Base-by-base conservation (phyloP, 2,888 invertebrate species). In the Orthonychiurus folsomi region DNA sequence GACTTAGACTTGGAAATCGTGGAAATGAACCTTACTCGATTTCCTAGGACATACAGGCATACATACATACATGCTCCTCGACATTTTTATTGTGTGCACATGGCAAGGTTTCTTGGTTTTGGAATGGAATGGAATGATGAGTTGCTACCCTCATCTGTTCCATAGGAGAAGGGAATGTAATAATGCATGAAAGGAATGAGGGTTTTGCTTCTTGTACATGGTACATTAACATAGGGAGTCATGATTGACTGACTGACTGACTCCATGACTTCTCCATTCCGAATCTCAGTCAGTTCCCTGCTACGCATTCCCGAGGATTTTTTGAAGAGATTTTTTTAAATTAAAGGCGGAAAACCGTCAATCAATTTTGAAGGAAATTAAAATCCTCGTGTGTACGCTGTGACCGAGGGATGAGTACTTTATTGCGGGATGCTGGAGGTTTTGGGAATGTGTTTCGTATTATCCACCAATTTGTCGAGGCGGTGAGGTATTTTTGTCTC, bases 21-120 rank as follows among this genome's bases (percentile, higher is more conserved):
- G 5, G 37, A 37, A 37, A 37, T 37, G 37, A 37, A 37, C 37
- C 15, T 37, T 37, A 37, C 37, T 37, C 15, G 37, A 5, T 37
- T 15, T 37, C 9, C 15, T 37, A 37, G n/a, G n/a, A n/a, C n/a
- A n/a, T n/a, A n/a, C n/a, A n/a, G n/a, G n/a, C n/a, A n/a, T n/a
- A n/a, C n/a, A n/a, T 37, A 15, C 37, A 37, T 37, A 37, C 9
- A 37, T n/a, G 15, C 37, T 37, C 37, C 37, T 9, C 15, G 37
- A 37, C 37, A 37, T 37, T 37, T 37, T 37, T 37, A 37, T 37
- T 37, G 37, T 37, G 37, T 37, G 37, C 37, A 37, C 37, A 37
- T 37, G 37, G 37, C 37, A 37, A 9, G 37, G 5, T 37, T 15
- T 37, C 15, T 15, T 37, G 37, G 37, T 9, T 9, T 9, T 15